These are phyloP conservation scores for Eurytoma californica DNA, from an alignment of 2,888 invertebrate species.

Conservation along the genomic window DNA sequence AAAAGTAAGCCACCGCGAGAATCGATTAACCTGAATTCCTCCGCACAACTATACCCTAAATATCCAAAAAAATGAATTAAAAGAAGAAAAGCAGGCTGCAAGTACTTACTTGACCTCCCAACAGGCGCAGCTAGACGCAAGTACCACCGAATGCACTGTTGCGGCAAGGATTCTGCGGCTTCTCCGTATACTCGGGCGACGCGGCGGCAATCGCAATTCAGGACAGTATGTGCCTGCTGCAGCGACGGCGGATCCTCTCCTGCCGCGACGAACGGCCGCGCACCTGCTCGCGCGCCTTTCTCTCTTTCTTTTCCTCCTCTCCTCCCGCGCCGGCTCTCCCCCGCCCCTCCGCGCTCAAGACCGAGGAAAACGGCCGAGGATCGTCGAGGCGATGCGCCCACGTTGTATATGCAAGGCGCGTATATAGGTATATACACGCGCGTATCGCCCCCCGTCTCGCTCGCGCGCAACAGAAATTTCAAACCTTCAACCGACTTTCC, in stretches of 20 bases:
- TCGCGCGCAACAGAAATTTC: constrained; percentile 25
- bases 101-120: no score
- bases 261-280: no score
- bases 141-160: no score
- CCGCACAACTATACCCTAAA: neutral
- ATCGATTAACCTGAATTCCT: constrained; percentile 43
- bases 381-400: neutral
- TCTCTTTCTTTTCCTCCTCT: constrained; percentile 21
- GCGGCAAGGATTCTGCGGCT: no score
- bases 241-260: constrained; percentile 1
- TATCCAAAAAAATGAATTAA: neutral
- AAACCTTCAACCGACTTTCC: constrained; percentile 48
- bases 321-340: neutral
- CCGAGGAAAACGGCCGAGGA: neutral
- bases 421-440: neutral
- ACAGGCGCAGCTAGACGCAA: no score
- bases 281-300: constrained; percentile 5
- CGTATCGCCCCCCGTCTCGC: neutral
- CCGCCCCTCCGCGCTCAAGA: neutral
- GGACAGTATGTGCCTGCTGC: neutral
- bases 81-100: no score
- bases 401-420: neutral
- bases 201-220: neutral
- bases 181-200: no score
- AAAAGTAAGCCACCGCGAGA: neutral